Evolutionary conservation across 2,113 vertebrate species (phyloP), one percentile per base, ranked within the genome.

Genomic region (Pogonocichla stellata): DNA sequence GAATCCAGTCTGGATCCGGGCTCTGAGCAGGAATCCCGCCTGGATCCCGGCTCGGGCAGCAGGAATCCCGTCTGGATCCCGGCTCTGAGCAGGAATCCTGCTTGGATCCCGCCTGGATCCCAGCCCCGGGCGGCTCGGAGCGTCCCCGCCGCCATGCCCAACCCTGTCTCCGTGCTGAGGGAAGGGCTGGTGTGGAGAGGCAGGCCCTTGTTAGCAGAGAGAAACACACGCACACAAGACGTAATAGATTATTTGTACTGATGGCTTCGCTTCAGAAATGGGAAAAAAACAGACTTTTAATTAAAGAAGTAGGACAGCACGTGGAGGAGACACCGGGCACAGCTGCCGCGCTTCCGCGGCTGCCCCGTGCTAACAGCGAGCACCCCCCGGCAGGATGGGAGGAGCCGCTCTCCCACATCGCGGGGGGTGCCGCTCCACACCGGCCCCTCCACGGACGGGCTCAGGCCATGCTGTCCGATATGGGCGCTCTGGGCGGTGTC

Each of bases 71-170:
- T 0, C 45, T 7, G 36, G 47, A 48, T 48, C 47, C 17, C 71
- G 3, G 0, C 53, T 4, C 23, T 0, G 38, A 5, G 58, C 3
- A 3, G 43, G 38, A 12, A 34, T 34, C 5, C 34, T 7, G 5
- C 0, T 45, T 6, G 36, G 47, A 48, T 48, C 47, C 34, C 7
- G 5, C 0, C 47, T 5, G 36, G 50, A 51, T 51, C 25, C 17
- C 72, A 3, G 0, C 53, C 3, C 26, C 0, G 38, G 14, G 73
- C 25, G 10, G 36, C 4, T 50, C 24, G 48, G 48, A 50, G 24
- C 48, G 25, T 48, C 23, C n/a, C 61, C 2, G 38, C 9, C 22
- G 28, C 43, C 19, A 15, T 13, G 34, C n/a, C 60, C 42, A 0
- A 14, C 13, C 25, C 54, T 4, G 36, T 2, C 28, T 33, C 50